phyloP scores from a whole-genome alignment of 2,888 invertebrate species.

The Miltochrista miniata region DNA sequence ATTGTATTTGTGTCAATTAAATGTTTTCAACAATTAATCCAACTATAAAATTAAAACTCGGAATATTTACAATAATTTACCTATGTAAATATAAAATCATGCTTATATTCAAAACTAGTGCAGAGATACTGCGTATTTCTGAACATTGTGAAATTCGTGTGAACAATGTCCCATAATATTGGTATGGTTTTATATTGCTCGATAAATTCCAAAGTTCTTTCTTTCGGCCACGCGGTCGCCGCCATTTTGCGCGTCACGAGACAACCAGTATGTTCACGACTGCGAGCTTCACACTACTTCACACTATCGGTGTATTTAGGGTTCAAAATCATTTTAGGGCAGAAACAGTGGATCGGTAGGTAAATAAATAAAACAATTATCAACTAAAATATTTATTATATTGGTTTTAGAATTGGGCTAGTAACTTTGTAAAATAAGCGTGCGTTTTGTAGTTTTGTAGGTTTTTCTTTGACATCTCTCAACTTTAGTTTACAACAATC shows the following conservation, averaged over 20 bases:
- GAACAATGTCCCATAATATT: no score
- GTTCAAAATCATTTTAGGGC: conserved; percentile 25
- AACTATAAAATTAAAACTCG: conserved; percentile 18
- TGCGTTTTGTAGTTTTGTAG: no score
- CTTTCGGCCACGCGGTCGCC: no score
- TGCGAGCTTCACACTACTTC: conserved; percentile 12
- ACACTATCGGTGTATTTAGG: conserved; percentile 18
- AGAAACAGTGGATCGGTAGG: conserved; percentile 32
- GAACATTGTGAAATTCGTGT: conserved; percentile 34
- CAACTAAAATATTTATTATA: conserved; percentile 23
- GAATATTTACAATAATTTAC: conserved; percentile 19
- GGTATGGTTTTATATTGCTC: conserved; percentile 42
- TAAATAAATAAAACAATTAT: conserved; percentile 33
- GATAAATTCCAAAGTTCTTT: conserved; percentile 43
- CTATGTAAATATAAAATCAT: conserved; percentile 13
- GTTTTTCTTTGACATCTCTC: no score
- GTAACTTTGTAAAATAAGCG: no score
- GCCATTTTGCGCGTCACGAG: no score
- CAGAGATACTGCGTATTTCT: conserved; percentile 31
- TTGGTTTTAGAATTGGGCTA: no score
- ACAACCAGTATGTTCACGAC: neutral
- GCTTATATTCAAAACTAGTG: conserved; percentile 25
- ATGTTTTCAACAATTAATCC: no score
- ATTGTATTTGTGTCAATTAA: no score
- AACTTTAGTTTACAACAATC: no score